Conservation (phyloP, 1,140 invertebrate genomes). For the Pristionchus pacificus region DNA sequence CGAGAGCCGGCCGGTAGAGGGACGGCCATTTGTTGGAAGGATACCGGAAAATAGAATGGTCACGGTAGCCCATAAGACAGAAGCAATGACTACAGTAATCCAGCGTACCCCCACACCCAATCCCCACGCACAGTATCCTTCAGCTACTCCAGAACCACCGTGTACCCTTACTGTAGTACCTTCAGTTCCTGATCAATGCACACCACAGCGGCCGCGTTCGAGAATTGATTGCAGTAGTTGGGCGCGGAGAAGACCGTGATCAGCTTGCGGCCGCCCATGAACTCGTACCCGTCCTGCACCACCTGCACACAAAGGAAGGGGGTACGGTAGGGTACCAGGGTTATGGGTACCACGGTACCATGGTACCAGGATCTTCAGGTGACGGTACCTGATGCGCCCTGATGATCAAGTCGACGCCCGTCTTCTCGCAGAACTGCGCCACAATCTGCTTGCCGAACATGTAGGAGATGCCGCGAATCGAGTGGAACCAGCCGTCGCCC, state of each 20-base stretch:
- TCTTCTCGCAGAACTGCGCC: slow-evolving; percentile 30
- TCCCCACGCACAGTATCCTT: too few species aligned
- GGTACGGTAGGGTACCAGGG: too few species aligned
- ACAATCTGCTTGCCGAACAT: slow-evolving; percentile 44
- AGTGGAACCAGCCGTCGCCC: slow-evolving; percentile 45
- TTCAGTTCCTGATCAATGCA: slow-evolving; percentile 42
- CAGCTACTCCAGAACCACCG: too few species aligned
- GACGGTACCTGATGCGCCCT: slow-evolving; percentile 46
- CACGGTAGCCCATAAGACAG: background rate
- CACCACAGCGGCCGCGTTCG: slow-evolving; percentile 46
- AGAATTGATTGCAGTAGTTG: slow-evolving; percentile 44
- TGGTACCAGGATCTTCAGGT: too few species aligned
- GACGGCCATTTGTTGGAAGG: slow-evolving; percentile 18
- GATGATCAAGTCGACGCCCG: slow-evolving; percentile 43
- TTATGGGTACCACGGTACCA: too few species aligned
- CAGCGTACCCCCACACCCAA: too few species aligned
- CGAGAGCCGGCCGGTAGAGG: slow-evolving; percentile 17
- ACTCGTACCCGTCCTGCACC: slow-evolving; percentile 45
- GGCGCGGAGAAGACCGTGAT: slow-evolving; percentile 48
- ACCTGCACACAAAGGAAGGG: slow-evolving; percentile 13
- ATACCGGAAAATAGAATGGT: slow-evolving; percentile 6
- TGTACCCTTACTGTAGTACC: too few species aligned
- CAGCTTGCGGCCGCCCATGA: slow-evolving; percentile 40
- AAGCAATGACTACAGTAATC: too few species aligned
- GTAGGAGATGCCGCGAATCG: slow-evolving; percentile 40